Conservation (phyloP, 2,113 vertebrate genomes). For the Ondatra zibethicus region DNA sequence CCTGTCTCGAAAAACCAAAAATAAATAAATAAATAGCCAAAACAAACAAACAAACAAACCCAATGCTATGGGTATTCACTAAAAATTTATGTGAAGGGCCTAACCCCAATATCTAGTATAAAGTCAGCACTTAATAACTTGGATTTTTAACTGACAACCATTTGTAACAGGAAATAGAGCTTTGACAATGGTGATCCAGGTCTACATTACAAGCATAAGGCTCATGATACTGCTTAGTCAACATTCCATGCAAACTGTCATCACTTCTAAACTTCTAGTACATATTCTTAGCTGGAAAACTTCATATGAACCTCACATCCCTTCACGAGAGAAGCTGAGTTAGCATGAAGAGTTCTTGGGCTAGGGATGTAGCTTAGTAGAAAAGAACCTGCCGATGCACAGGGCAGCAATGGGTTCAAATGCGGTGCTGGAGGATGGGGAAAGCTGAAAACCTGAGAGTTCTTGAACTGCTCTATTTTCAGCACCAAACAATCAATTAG, state of each 20-base stretch:
- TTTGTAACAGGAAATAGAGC: conserved; percentile 15
- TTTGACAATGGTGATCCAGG: neutral
- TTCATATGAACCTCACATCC: neutral
- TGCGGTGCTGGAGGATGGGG: neutral
- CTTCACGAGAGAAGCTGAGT: neutral
- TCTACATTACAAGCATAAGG: conserved; percentile 15
- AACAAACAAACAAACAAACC: neutral
- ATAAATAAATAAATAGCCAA: no score
- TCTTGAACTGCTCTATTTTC: neutral
- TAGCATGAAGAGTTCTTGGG: neutral
- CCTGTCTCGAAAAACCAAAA: no score
- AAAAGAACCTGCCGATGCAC: neutral
- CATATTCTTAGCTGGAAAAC: neutral
- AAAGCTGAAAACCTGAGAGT: neutral
- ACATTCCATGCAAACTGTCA: neutral
- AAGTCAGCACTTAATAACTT: neutral
- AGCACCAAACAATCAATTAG: neutral
- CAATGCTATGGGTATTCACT: neutral
- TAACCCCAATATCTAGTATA: neutral
- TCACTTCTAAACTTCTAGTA: neutral
- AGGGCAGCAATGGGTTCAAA: neutral
- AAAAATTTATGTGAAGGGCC: neutral
- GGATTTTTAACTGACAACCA: neutral
- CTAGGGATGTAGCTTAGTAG: neutral
- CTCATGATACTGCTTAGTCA: neutral